Base-by-base conservation (phyloP, 2,888 invertebrate genomes). In the Frankliniella intonsa region DNA sequence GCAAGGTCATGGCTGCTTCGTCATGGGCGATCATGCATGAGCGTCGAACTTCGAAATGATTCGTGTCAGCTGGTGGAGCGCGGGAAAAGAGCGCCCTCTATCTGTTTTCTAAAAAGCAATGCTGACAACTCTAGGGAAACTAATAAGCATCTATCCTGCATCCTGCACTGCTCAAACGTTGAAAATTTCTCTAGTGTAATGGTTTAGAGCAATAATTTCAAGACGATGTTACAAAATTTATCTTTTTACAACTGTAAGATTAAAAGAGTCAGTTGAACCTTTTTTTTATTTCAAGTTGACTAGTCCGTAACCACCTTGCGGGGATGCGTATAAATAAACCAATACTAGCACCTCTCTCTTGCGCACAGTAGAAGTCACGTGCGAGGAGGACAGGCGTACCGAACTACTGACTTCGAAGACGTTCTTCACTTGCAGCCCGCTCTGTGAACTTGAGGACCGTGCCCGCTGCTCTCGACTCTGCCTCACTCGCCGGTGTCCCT, bases 1-100 rank as follows among this genome's bases (percentile, higher is more conserved):
- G 69, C 69, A 25, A 12, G 69, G 69, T 76, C 69, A 76, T 76
- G 69, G 69, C 69, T 76, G 69, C 69, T 76, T 76, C 25, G 69
- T 76, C 69, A 76, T 76, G 69, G 12, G 55, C 25, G 22, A 12
- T 76, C 22, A 76, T 76, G 69, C 69, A 76, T 25, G 9, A 22
- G 12, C 69, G 25, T 25, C 25, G 62, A 62, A 76, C 25, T 11
- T 76, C 11, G 69, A 22, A 69, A 22, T 22, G 25, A 12, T 76
- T 76, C 69, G 8, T 25, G 69, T 76, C 69, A 22, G 69, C 69
- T 22, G 69, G n/a, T 7, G 25, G 62, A 25, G 69, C 69, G 69
- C 69, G 69, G 69, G 69, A 76, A 76, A 8, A 17, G 19, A 62
- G 62, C 69, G 69, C 69, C 12, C 25, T 76, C 69, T 69, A 69